These are phyloP conservation scores for Eupithecia centaureata DNA, from an alignment of 2,888 invertebrate species.

Conservation along the genomic window DNA sequence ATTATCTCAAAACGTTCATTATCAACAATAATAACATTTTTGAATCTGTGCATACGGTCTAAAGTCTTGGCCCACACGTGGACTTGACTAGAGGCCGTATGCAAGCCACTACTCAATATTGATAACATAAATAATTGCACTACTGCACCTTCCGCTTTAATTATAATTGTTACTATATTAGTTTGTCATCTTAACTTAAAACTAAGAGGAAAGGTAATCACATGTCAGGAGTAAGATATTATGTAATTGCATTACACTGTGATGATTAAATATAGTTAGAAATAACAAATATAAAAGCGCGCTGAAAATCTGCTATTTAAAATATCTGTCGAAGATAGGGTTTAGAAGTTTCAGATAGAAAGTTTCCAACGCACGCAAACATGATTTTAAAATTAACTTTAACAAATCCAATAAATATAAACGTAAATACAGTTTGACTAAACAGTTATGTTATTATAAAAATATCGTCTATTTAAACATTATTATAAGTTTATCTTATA, in stretches of 20 bases:
- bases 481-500: neutral
- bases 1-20: slow-evolving; percentile 71
- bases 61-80: neutral
- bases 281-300: slow-evolving; percentile 15
- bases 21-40: slow-evolving; percentile 75
- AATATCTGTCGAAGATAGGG: neutral
- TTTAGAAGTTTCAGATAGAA: slow-evolving; percentile 7
- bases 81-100: neutral
- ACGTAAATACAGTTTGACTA: slow-evolving; percentile 21
- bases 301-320: slow-evolving; percentile 8
- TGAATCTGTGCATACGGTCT: neutral
- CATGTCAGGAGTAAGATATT: slow-evolving; percentile 34
- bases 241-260: slow-evolving; percentile 33
- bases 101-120: slow-evolving; percentile 47
- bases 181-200: slow-evolving; percentile 39
- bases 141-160: slow-evolving; percentile 53
- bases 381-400: slow-evolving; percentile 11
- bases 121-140: slow-evolving; percentile 63
- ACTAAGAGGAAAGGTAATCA: slow-evolving; percentile 40
- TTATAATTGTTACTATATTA: slow-evolving; percentile 35
- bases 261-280: slow-evolving; percentile 20
- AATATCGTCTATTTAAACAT: neutral
- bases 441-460: slow-evolving; percentile 12
- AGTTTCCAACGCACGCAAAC: slow-evolving; percentile 10
- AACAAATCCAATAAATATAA: slow-evolving; percentile 22